Base-by-base conservation (phyloP, 2,113 vertebrate genomes). In the Serinus canaria region DNA sequence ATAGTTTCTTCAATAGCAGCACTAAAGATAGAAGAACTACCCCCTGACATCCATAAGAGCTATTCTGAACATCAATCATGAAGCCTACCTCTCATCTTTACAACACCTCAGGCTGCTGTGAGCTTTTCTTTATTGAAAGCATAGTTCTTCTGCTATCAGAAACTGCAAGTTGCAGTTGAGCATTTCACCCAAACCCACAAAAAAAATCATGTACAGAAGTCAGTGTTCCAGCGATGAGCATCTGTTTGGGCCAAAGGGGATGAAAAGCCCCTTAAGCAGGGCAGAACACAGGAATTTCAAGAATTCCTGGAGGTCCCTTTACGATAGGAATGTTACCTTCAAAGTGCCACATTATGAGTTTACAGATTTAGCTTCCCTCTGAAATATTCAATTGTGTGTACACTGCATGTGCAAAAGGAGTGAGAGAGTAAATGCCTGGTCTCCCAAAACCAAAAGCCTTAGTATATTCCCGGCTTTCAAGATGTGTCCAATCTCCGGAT, bases 71-170 rank as follows among this genome's bases (percentile, higher is more conserved):
- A 41, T 86, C 64, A 64, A n/a, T 43, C 66, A 68, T 8, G 25
- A 87, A 92, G 76, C 25, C 21, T 75, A n/a, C 55, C 47, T 81
- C 86, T 96, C 76, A 88, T 64, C 76, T 95, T 94, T 75, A 83
- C 41, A 77, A 12, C 30, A 93, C 64, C 87, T 88, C 47, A 72
- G 73, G 88, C 64, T 90, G 68, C 60, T 81, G 1, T 35, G 66
- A 68, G 33, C 20, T 83, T 83, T 90, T 64, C 82, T 90, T 92
- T 80, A 85, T 53, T 83, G 75, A 90, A 95, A 85, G 43, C 30
- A 67, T 46, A 82, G 78, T 24, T 92, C 22, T 73, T 94, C 49
- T 58, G 76, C 60, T 70, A 91, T 62, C 47, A 91, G 72, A 92
- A 96, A 83, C 21, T 43, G 35, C 21, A 90, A 83, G 79, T 55